Evolutionary conservation across 1,140 invertebrate genomes (phyloP).

Genomic region (Diploscapter pachys): DNA sequence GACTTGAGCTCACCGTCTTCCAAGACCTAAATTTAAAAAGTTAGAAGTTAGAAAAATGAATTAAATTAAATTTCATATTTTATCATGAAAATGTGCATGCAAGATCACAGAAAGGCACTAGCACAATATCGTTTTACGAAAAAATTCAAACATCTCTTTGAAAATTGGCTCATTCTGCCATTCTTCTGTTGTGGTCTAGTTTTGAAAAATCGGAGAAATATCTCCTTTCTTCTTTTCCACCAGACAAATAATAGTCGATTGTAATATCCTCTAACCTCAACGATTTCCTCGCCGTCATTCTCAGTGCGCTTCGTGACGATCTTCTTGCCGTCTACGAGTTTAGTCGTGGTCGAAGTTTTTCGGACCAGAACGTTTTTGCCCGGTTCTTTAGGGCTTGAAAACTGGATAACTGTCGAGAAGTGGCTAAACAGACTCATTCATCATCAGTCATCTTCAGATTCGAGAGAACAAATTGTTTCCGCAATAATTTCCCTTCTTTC

Average conservation of each 20-base stretch:
- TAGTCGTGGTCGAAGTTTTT: slow-evolving; percentile 75
- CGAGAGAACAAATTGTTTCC: too few species aligned
- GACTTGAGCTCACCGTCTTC: slow-evolving; percentile 94
- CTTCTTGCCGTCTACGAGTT: slow-evolving; percentile 91
- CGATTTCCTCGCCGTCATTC: slow-evolving; percentile 91
- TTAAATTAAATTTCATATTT: background rate
- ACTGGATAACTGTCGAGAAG: slow-evolving; percentile 58
- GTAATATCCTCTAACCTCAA: slow-evolving; percentile 62
- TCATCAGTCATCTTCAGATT: too few species aligned
- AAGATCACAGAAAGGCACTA: too few species aligned
- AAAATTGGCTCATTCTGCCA: too few species aligned
- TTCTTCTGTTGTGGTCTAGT: too few species aligned
- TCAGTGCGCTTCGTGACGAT: slow-evolving; percentile 88
- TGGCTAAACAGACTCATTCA: slow-evolving; percentile 44
- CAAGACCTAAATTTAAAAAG: slow-evolving; percentile 68
- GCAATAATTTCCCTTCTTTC: too few species aligned
- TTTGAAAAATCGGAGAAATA: too few species aligned
- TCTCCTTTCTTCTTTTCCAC: too few species aligned
- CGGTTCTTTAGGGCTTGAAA: slow-evolving; percentile 63
- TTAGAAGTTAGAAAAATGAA: background rate
- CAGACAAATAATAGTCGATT: too few species aligned
- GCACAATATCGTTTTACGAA: too few species aligned
- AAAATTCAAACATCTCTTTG: too few species aligned
- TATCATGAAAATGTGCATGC: background rate
- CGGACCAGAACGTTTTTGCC: slow-evolving; percentile 68